These are phyloP conservation scores for Sebastes variabilis DNA, from an alignment of 2,797 vertebrate species.

Conservation along the genomic window DNA sequence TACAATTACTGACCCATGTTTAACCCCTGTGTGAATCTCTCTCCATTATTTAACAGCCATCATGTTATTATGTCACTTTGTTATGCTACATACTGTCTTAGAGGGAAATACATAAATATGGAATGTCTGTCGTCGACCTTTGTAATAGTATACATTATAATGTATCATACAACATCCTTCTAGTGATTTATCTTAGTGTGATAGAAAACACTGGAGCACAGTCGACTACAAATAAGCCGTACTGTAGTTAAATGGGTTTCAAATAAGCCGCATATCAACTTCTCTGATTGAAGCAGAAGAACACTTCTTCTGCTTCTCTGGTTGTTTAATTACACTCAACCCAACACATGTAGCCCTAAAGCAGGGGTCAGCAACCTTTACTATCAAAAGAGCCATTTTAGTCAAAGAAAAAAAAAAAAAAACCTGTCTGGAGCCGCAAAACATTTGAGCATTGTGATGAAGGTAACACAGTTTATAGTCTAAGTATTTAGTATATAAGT, in stretches of 20 bases:
- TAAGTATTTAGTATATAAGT: too few relatives aligned
- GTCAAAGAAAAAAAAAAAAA: too few relatives aligned
- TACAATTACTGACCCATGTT: slow-evolving; percentile 65
- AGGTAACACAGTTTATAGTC: too few relatives aligned
- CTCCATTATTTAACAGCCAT: slow-evolving; percentile 51
- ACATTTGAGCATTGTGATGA: too few relatives aligned
- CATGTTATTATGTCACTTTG: slow-evolving; percentile 45
- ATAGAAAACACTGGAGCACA: not conserved
- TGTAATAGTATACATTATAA: not conserved
- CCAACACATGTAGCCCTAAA: too few relatives aligned
- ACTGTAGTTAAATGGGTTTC: not conserved
- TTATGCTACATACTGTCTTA: slow-evolving; percentile 33
- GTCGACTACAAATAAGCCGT: not conserved
- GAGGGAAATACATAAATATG: slow-evolving; percentile 19
- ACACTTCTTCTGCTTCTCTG: too few relatives aligned
- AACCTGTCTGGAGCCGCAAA: too few relatives aligned
- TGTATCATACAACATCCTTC: not conserved
- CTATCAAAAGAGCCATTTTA: too few relatives aligned
- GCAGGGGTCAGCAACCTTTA: too few relatives aligned
- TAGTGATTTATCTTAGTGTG: slow-evolving; percentile 12
- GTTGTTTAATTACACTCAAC: too few relatives aligned
- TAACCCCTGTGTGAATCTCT: slow-evolving; percentile 50
- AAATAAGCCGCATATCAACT: not conserved
- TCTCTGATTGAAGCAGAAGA: too few relatives aligned
- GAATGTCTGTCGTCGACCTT: not conserved